Percentiles rank a stretch among this genome's conserved stretches.
Evolutionary conservation across 2,113 vertebrate species (phyloP).

Genomic region (Pampusana beccarii): DNA sequence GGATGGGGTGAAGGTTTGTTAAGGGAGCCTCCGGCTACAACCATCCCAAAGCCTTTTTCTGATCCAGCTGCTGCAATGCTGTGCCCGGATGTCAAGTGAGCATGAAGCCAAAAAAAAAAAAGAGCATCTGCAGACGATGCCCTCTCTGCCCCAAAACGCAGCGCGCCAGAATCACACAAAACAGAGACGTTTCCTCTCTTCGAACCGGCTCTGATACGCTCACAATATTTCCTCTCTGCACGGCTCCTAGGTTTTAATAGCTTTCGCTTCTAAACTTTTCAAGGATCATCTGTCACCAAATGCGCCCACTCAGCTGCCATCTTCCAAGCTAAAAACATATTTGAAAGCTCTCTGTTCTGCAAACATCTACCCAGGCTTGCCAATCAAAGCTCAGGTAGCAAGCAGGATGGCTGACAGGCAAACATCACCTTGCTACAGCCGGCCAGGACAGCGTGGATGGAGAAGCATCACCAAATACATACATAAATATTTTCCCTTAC

Average conservation of each 20-base stretch:
- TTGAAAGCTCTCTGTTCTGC: neutral
- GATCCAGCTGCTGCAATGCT: neutral
- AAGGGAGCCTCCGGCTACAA: neutral
- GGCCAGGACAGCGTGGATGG: accelerated
- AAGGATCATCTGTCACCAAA: constrained; percentile 49
- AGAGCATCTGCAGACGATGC: neutral
- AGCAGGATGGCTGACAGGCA: neutral
- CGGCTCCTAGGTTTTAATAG: constrained; percentile 10
- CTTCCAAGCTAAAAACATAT: neutral
- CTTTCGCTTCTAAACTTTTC: constrained; percentile 20
- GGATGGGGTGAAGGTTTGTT: neutral
- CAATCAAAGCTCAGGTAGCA: neutral
- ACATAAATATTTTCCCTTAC: neutral
- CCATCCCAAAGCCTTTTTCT: neutral
- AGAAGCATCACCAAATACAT: neutral
- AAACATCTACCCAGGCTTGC: neutral
- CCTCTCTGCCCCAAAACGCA: neutral
- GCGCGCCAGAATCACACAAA: accelerated
- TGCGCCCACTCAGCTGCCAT: constrained; percentile 28
- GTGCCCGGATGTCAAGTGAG: neutral
- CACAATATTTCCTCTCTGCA: neutral
- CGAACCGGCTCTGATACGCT: neutral
- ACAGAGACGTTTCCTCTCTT: neutral
- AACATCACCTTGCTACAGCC: neutral
- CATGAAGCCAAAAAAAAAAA: neutral